Conservation (phyloP, 2,797 vertebrate species). For the Pangasius sanitwongsei region DNA sequence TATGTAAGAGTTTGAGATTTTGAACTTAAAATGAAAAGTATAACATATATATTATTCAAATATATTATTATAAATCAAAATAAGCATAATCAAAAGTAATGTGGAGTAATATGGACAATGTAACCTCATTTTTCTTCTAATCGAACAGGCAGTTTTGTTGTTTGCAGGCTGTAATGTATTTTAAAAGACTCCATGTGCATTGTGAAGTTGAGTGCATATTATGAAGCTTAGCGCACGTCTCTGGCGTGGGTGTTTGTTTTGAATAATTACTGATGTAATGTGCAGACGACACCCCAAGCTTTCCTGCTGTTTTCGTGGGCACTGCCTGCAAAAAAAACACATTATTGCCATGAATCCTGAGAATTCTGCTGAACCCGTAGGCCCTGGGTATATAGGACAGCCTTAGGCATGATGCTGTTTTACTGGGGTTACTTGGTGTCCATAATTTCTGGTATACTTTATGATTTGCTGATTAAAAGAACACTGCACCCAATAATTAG, state of each 20-base stretch:
- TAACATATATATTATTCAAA: too few relatives aligned
- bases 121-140: too few relatives aligned
- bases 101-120: neutral
- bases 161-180: neutral
- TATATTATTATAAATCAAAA: neutral
- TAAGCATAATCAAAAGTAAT: neutral
- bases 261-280: constrained; percentile 19
- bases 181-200: neutral
- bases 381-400: neutral
- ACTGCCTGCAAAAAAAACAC: neutral
- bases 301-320: neutral
- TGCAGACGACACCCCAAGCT: neutral
- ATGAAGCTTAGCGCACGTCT: neutral
- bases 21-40: neutral
- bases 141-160: too few relatives aligned
- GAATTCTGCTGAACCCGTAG: neutral
- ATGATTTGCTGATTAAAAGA: neutral
- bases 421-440: neutral
- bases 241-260: constrained; percentile 10
- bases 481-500: neutral
- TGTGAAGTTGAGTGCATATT: neutral
- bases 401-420: neutral
- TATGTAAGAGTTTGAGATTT: neutral
- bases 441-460: neutral
- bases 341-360: neutral